phyloP scores from a whole-genome alignment of 2,797 vertebrate genomes.

The Xiphorhynchus erythropygius region DNA sequence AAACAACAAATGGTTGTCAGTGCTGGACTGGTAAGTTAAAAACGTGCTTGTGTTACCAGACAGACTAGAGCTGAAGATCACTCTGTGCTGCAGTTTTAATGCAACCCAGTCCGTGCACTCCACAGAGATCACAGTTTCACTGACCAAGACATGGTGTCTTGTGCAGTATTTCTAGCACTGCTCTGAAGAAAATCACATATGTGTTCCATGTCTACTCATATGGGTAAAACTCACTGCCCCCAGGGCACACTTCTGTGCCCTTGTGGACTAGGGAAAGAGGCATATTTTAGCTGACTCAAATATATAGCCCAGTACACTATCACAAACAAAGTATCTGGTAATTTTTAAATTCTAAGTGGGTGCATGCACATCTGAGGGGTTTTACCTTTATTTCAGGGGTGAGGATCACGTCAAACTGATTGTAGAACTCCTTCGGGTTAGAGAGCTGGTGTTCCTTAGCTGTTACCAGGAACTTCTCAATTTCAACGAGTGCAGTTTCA shows the following conservation, averaged over 20 bases:
- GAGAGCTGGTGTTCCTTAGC: constrained; percentile 84
- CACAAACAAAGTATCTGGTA: neutral
- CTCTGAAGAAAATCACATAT: neutral
- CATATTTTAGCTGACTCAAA: neutral
- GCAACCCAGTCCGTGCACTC: neutral
- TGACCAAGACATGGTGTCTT: neutral
- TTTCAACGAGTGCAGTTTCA: constrained; percentile 88
- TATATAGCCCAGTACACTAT: neutral
- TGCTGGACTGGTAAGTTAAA: neutral
- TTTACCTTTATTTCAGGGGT: constrained; percentile 88
- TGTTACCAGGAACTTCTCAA: constrained; percentile 85
- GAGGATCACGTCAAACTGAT: constrained; percentile 88
- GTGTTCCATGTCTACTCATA: neutral
- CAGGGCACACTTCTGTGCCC: neutral
- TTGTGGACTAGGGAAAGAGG: neutral
- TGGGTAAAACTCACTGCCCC: neutral
- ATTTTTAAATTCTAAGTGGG: neutral
- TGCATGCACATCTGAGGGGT: neutral
- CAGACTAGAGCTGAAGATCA: neutral
- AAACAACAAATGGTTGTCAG: neutral
- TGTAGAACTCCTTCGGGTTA: constrained; percentile 87
- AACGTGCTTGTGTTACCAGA: neutral
- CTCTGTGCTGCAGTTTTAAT: neutral
- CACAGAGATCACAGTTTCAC: neutral
- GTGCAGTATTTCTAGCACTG: neutral